Conservation (phyloP, 2,113 vertebrate genomes). For the Apteryx owenii region DNA sequence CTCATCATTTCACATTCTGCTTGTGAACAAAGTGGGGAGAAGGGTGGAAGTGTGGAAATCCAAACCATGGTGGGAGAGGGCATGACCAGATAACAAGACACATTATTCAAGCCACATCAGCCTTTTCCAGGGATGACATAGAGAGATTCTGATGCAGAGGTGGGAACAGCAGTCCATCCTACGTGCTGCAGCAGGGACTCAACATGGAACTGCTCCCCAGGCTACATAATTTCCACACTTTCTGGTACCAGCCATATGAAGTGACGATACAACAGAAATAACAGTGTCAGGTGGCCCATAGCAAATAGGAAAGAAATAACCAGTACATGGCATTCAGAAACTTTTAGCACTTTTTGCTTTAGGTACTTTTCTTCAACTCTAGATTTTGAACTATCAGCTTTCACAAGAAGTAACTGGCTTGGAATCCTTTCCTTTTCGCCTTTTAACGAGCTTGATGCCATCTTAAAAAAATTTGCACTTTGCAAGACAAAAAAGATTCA, state of each 20-base stretch:
- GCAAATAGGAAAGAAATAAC: constrained; percentile 74
- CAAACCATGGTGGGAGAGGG: background rate
- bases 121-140: background rate
- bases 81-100: background rate
- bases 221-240: constrained; percentile 51
- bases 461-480: constrained; percentile 18
- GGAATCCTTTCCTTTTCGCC: constrained; percentile 39
- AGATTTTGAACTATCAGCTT: constrained; percentile 44
- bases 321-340: background rate
- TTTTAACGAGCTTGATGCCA: constrained; percentile 15
- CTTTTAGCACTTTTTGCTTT: constrained; percentile 12
- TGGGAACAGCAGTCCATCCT: constrained; percentile 36
- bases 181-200: constrained; percentile 20
- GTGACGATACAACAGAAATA: background rate
- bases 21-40: background rate
- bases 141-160: background rate
- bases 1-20: constrained; percentile 6
- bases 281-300: background rate
- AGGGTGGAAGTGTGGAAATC: background rate
- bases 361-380: constrained; percentile 50
- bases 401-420: constrained; percentile 32
- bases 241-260: background rate
- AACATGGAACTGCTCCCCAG: constrained; percentile 48
- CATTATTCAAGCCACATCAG: background rate
- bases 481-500: background rate